Conservation (phyloP, 2,888 invertebrate species). For the Omphaloscelis lunosa region DNA sequence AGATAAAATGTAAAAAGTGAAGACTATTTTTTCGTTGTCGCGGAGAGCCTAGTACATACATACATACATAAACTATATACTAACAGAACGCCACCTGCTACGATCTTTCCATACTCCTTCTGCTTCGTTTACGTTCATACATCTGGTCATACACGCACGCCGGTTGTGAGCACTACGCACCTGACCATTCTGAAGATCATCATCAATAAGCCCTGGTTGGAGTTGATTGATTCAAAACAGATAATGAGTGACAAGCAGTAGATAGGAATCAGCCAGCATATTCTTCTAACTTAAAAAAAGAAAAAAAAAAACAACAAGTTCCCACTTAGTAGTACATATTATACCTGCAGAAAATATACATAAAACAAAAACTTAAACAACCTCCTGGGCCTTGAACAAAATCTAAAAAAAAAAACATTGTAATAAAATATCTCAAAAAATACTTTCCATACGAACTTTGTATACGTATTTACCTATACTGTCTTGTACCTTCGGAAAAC, state of each 20-base stretch:
- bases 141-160: neutral
- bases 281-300: neutral
- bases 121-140: neutral
- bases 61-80: too few relatives aligned
- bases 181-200: neutral
- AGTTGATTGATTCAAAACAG: neutral
- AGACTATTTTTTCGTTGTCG: neutral
- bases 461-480: slow-evolving; percentile 3
- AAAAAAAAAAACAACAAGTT: neutral
- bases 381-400: neutral
- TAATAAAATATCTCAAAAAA: slow-evolving; percentile 5
- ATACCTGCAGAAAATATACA: too few relatives aligned
- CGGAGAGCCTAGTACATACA: neutral
- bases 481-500: slow-evolving; percentile 13
- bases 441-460: slow-evolving; percentile 4
- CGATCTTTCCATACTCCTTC: neutral
- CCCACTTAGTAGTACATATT: too few relatives aligned
- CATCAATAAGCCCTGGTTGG: neutral
- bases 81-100: too few relatives aligned
- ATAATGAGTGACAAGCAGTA: neutral
- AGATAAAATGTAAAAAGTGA: neutral
- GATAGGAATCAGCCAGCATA: neutral
- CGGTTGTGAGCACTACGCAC: neutral
- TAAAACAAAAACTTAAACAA: neutral
- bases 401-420: neutral